These are phyloP conservation scores for Scomber scombrus DNA, from an alignment of 2,113 vertebrate genomes.

Conservation along the genomic window DNA sequence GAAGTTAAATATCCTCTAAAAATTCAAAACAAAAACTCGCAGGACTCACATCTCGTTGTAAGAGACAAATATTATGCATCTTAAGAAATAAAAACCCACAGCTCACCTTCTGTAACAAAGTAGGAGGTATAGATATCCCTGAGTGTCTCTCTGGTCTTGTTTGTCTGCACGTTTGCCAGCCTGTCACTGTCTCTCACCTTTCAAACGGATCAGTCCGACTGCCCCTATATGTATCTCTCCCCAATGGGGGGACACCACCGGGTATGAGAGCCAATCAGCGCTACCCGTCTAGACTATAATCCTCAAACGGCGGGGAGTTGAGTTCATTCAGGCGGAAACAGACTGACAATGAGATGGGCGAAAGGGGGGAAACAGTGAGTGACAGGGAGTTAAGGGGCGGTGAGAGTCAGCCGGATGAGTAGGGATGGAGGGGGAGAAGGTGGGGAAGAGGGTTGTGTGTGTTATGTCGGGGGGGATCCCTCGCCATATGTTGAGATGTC, in stretches of 20 bases:
- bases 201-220: constrained; percentile 69
- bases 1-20: neutral
- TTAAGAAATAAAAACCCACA: neutral
- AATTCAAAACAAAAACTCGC: neutral
- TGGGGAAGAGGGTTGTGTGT: neutral
- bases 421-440: constrained; percentile 13
- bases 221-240: constrained; percentile 80
- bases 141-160: constrained; percentile 69
- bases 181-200: constrained; percentile 77
- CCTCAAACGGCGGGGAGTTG: constrained; percentile 52
- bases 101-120: constrained; percentile 83
- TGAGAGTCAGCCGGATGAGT: constrained; percentile 68
- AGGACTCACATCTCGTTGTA: neutral
- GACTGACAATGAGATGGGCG: constrained; percentile 73
- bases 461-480: constrained; percentile 2
- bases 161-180: constrained; percentile 50
- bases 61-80: neutral
- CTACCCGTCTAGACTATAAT: constrained; percentile 73
- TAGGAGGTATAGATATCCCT: constrained; percentile 35
- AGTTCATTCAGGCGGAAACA: constrained; percentile 59
- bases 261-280: constrained; percentile 77
- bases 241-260: constrained; percentile 74
- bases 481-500: constrained; percentile 77
- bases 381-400: constrained; percentile 25
- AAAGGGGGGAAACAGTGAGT: constrained; percentile 25